Conservation (phyloP, 2,113 vertebrate genomes). For the western clawed frog (Xenopus tropicalis) region DNA sequence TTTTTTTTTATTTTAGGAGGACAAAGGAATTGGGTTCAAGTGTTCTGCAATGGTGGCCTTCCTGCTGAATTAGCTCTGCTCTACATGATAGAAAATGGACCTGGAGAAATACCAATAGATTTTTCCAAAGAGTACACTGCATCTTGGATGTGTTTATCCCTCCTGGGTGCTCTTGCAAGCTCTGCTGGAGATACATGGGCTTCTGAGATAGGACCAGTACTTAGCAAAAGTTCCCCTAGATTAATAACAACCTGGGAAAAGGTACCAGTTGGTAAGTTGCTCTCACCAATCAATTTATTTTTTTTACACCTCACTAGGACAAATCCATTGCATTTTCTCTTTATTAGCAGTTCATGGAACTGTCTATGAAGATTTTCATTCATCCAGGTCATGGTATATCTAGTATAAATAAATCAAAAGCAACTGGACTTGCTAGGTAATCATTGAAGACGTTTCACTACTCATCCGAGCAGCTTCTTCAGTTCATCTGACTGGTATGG, state of each 20-base stretch:
- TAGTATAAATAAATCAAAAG: no score
- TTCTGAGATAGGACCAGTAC: conserved; percentile 84
- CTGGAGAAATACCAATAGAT: conserved; percentile 88
- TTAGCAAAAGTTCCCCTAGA: conserved; percentile 76
- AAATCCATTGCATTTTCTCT: no score
- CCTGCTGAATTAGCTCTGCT: conserved; percentile 89
- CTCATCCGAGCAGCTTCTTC: no score
- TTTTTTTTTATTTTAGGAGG: conserved; percentile 68
- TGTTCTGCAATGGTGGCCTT: conserved; percentile 90
- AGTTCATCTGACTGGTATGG: no score
- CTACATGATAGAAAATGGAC: conserved; percentile 95
- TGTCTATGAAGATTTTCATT: no score
- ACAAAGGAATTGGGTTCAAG: conserved; percentile 93
- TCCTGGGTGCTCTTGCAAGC: conserved; percentile 84
- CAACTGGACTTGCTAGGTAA: no score
- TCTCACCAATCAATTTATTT: no score
- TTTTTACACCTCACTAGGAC: no score
- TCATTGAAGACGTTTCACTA: no score
- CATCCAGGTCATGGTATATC: no score
- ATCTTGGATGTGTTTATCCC: conserved; percentile 94
- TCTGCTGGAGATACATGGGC: conserved; percentile 93
- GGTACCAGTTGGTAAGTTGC: conserved; percentile 84
- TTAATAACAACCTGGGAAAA: conserved; percentile 92
- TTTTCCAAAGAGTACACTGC: conserved; percentile 87
- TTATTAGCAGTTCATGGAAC: neutral